phyloP scores from a whole-genome alignment of 2,113 vertebrate species.

The Gallinago media region DNA sequence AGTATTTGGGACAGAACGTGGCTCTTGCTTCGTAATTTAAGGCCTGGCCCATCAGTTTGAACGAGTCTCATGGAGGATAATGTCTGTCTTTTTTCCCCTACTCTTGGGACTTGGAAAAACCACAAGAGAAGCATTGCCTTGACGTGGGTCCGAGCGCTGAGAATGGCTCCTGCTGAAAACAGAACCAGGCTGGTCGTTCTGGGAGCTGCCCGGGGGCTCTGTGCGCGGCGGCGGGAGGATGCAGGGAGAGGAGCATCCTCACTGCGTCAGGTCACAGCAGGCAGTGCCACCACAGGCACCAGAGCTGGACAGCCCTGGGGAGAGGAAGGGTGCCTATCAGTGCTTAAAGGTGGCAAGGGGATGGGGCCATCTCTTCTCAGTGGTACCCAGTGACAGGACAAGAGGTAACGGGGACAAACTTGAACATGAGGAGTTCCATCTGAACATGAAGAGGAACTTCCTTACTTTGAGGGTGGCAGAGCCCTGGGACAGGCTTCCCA shows the following conservation, averaged over 20 bases:
- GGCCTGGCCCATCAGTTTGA: neutral
- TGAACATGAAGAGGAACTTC: too few relatives aligned
- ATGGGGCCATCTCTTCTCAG: too few relatives aligned
- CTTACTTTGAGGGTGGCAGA: too few relatives aligned
- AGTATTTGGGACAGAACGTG: conserved; percentile 35
- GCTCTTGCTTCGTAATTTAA: neutral
- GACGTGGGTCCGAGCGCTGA: neutral
- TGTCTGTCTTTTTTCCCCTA: neutral
- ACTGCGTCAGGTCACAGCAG: neutral
- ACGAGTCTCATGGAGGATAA: neutral
- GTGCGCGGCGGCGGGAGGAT: neutral
- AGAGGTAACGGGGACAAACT: too few relatives aligned
- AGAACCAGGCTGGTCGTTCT: neutral
- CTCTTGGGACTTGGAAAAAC: neutral
- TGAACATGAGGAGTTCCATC: too few relatives aligned
- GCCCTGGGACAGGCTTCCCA: too few relatives aligned
- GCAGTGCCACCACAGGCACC: neutral
- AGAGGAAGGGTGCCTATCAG: neutral
- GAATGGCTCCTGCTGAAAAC: neutral
- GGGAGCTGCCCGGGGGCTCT: neutral
- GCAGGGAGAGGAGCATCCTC: neutral
- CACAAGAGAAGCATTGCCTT: neutral
- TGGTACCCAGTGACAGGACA: too few relatives aligned
- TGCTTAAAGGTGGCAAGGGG: too few relatives aligned
- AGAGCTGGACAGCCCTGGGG: neutral